These are phyloP conservation scores for Etia nguti DNA, from an alignment of 2,113 vertebrate species.

Conservation along the genomic window DNA sequence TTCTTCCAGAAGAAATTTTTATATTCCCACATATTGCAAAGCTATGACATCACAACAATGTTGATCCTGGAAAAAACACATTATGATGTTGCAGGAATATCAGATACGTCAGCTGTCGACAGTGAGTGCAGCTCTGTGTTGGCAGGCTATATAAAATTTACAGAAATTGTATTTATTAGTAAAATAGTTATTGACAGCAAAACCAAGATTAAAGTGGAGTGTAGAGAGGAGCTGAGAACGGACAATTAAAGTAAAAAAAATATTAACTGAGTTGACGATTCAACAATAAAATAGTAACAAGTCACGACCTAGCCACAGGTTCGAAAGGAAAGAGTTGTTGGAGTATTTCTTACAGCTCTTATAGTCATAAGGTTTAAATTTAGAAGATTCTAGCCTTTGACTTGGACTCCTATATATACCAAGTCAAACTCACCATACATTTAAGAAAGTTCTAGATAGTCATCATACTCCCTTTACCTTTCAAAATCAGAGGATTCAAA, in stretches of 20 bases:
- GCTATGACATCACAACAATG: neutral
- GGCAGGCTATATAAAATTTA: neutral
- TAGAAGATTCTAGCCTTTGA: neutral
- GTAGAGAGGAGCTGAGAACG: neutral
- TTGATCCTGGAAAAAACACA: neutral
- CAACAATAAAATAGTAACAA: neutral
- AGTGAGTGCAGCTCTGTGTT: neutral
- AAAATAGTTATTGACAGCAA: neutral
- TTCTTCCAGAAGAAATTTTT: neutral
- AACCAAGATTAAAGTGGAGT: neutral
- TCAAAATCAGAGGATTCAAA: neutral
- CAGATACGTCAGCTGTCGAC: neutral
- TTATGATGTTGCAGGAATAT: neutral
- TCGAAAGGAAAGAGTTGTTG: neutral
- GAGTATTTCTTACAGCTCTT: neutral
- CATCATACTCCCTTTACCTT: neutral
- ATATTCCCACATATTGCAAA: neutral
- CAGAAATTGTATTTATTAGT: neutral
- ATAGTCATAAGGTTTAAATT: too few species aligned
- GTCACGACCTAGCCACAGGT: neutral
- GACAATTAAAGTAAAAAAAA: neutral
- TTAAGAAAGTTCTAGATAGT: neutral
- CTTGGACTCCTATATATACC: neutral
- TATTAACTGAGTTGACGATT: neutral
- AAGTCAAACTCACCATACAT: neutral